Conservation (phyloP, 2,888 invertebrate genomes). For the Dioctria linearis region DNA sequence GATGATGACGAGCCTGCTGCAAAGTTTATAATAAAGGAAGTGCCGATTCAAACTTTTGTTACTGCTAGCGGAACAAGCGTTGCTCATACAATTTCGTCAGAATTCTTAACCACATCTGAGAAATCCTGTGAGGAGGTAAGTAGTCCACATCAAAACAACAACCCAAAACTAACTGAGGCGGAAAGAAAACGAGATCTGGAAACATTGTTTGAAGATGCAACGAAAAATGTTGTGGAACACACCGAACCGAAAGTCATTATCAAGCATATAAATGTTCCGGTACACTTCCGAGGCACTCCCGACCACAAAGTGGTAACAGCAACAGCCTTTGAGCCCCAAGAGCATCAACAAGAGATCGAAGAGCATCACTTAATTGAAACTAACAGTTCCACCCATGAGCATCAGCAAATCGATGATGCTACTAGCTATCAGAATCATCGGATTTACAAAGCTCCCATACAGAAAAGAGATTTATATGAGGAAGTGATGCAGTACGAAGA, state of each 20-base stretch:
- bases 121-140: neutral
- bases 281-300: constrained; percentile 18
- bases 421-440: constrained; percentile 17
- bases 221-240: constrained; percentile 69
- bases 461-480: constrained; percentile 53
- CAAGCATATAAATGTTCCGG: constrained; percentile 58
- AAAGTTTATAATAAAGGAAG: constrained; percentile 36
- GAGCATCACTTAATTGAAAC: constrained; percentile 18
- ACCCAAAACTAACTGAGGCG: constrained; percentile 56
- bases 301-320: constrained; percentile 29
- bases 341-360: constrained; percentile 12
- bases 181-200: constrained; percentile 67
- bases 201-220: constrained; percentile 69
- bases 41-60: constrained; percentile 25
- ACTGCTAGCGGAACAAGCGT: neutral
- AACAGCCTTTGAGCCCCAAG: constrained; percentile 27
- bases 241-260: constrained; percentile 65
- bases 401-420: constrained; percentile 19
- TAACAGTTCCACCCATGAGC: constrained; percentile 5
- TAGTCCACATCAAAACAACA: neutral
- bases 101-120: constrained; percentile 15
- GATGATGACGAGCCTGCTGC: constrained; percentile 31
- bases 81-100: constrained; percentile 27
- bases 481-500: constrained; percentile 60
- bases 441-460: constrained; percentile 56